phyloP scores from a whole-genome alignment of 1,140 invertebrate species.

The Drosophila malerkotliana region DNA sequence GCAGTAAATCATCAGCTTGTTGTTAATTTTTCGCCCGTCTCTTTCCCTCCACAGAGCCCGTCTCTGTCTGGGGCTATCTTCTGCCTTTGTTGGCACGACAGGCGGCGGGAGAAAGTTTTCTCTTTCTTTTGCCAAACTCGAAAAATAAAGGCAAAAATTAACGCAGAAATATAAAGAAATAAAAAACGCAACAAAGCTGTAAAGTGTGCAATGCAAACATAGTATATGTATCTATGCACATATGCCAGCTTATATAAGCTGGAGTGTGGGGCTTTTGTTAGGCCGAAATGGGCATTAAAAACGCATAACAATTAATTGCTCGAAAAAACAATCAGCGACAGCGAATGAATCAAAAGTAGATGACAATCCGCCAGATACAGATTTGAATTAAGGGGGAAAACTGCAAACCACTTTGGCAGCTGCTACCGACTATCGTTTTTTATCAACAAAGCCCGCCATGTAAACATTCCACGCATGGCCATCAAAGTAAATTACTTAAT shows the following conservation, averaged over 20 bases:
- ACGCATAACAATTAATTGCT: slow-evolving; percentile 73
- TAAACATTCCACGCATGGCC: slow-evolving; percentile 29
- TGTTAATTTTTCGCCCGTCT: slow-evolving; percentile 47
- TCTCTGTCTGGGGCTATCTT: slow-evolving; percentile 32
- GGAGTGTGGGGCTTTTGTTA: slow-evolving; percentile 31
- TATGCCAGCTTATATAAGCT: slow-evolving; percentile 57
- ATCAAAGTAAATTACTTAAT: slow-evolving; percentile 70
- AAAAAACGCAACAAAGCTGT: slow-evolving; percentile 66
- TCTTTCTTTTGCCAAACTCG: slow-evolving; percentile 61
- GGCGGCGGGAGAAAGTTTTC: slow-evolving; percentile 68
- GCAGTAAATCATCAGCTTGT: slow-evolving; percentile 74
- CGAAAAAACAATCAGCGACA: slow-evolving; percentile 51
- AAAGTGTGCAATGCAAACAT: slow-evolving; percentile 67
- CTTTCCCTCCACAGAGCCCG: slow-evolving; percentile 5
- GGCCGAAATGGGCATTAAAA: slow-evolving; percentile 61
- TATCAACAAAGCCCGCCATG: slow-evolving; percentile 4
- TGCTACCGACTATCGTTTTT: not conserved
- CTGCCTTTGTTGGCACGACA: slow-evolving; percentile 59
- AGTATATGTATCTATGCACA: not conserved
- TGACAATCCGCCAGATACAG: slow-evolving; percentile 21
- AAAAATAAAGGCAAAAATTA: slow-evolving; percentile 60
- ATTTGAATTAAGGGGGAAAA: slow-evolving; percentile 19
- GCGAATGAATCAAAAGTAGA: slow-evolving; percentile 68
- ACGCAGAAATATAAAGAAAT: slow-evolving; percentile 55
- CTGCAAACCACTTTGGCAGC: slow-evolving; percentile 28